phyloP scores from a whole-genome alignment of 2,113 vertebrate species.

The Rutilus rutilus region DNA sequence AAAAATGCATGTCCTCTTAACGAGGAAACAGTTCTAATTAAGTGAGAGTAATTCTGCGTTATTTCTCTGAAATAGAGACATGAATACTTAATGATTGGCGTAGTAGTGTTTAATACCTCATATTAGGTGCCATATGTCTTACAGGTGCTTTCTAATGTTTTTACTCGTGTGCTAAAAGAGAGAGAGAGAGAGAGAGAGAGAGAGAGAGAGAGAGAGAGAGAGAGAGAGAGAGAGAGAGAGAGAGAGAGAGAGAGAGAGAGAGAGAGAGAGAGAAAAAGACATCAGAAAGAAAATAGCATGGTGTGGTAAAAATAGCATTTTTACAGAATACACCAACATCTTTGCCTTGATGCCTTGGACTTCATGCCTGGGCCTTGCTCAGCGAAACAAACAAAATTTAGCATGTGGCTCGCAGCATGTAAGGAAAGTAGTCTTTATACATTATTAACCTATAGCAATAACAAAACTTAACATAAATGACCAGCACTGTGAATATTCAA shows the following conservation, averaged over 20 bases:
- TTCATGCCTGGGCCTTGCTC: not conserved
- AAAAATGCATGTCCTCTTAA: conserved; percentile 68
- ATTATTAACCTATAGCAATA: too few species aligned
- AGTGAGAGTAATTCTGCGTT: conserved; percentile 67
- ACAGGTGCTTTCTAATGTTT: not conserved
- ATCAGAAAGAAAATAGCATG: not conserved
- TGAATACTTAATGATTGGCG: conserved; percentile 71
- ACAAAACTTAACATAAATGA: too few species aligned
- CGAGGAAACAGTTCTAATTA: conserved; percentile 73
- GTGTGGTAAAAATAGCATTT: not conserved
- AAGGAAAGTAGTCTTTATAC: too few species aligned
- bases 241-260: not conserved
- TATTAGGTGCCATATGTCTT: conserved; percentile 46
- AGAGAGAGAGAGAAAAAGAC: not conserved
- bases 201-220: not conserved
- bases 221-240: not conserved
- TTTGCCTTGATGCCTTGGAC: not conserved
- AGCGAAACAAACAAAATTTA: too few species aligned
- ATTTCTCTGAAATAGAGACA: conserved; percentile 64
- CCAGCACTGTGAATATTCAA: too few species aligned
- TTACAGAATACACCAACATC: not conserved
- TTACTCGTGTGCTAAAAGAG: not conserved
- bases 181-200: too few species aligned
- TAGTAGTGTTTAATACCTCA: conserved; percentile 65
- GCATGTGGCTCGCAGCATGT: too few species aligned